Percentiles rank a stretch among this genome's conserved stretches.
Evolutionary conservation across 2,888 invertebrate species (phyloP).

Genomic region (Sphecodes monilicornis): DNA sequence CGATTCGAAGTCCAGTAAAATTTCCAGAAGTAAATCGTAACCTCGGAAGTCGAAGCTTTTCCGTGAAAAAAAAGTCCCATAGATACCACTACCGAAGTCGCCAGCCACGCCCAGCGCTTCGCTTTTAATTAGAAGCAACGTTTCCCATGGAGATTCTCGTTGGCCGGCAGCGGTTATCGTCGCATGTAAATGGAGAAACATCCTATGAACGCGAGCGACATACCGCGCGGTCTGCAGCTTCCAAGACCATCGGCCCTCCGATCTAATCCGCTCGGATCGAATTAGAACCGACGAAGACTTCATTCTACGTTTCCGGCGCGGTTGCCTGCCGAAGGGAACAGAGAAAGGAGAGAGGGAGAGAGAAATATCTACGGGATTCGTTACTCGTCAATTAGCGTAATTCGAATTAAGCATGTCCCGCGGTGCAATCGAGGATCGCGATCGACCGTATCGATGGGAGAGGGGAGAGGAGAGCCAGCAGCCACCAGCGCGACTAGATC

Average conservation of each 20-base stretch:
- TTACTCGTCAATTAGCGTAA: constrained; percentile 71
- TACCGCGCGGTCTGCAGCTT: neutral
- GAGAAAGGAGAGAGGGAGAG: neutral
- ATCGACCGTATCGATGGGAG: constrained; percentile 43
- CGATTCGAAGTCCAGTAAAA: neutral
- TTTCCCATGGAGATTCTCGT: neutral
- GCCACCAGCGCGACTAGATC: constrained; percentile 35
- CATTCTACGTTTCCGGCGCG: constrained; percentile 56
- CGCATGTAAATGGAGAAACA: constrained; percentile 10
- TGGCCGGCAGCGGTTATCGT: neutral
- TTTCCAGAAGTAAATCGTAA: neutral
- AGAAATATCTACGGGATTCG: constrained; percentile 29
- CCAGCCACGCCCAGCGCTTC: neutral
- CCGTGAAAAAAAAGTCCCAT: neutral
- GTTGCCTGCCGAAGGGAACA: neutral
- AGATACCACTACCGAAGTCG: neutral
- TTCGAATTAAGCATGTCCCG: constrained; percentile 73
- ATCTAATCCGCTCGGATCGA: constrained; percentile 44
- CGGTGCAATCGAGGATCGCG: constrained; percentile 68
- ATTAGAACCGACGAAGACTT: constrained; percentile 56
- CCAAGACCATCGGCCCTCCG: constrained; percentile 1
- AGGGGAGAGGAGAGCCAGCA: constrained; percentile 6
- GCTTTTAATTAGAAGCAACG: neutral
- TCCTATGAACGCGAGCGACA: constrained; percentile 19
- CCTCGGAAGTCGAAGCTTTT: constrained; percentile 5